Percentiles rank a stretch among this genome's conserved stretches.
Conservation (phyloP, 2,113 vertebrate species). For the Leuciscus idus region DNA sequence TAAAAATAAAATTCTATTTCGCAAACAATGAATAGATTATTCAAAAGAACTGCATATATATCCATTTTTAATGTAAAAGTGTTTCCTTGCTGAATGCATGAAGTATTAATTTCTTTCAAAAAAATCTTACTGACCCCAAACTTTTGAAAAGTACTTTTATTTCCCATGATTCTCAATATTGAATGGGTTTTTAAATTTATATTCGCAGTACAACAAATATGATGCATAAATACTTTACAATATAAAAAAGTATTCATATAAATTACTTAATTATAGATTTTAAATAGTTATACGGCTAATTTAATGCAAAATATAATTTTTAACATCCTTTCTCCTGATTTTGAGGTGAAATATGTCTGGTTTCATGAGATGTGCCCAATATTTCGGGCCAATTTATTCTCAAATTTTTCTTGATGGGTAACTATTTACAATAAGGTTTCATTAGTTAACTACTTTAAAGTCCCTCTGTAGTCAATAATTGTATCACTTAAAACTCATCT, state of each 20-base stretch:
- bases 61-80: neutral
- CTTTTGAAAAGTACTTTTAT: neutral
- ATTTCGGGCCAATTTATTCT: conserved; percentile 4
- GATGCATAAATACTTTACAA: neutral
- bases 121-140: neutral
- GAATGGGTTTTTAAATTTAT: neutral
- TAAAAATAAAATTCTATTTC: neutral
- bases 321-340: neutral
- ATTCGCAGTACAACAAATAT: neutral
- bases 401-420: neutral
- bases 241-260: neutral
- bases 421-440: no score
- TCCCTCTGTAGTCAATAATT: no score
- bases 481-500: no score
- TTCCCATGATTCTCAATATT: neutral
- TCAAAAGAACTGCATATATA: neutral
- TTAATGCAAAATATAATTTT: neutral
- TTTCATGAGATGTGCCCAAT: no score
- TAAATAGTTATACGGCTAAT: no score
- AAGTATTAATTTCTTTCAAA: neutral
- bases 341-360: neutral
- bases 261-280: no score
- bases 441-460: no score
- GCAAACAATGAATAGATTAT: neutral
- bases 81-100: neutral